Percentiles rank a stretch among this genome's conserved stretches.
Conservation (phyloP, 1,140 invertebrate species). For the Bombus cullumanus region DNA sequence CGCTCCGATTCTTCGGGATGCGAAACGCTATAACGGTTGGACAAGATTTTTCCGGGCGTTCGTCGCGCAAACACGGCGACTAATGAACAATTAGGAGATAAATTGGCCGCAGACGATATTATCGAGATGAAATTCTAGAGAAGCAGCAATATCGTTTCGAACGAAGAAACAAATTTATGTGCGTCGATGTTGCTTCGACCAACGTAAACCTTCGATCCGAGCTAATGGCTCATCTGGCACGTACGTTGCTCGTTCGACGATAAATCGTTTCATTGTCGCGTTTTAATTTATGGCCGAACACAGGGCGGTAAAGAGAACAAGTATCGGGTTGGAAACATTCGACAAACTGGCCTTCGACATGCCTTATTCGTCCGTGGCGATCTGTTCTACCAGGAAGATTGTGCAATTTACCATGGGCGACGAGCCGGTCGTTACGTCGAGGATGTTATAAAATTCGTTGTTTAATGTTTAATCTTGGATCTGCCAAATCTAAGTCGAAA, state of each 20-base stretch:
- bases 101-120: background rate
- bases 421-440: background rate
- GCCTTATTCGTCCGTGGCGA: background rate
- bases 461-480: background rate
- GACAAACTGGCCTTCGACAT: slow-evolving; percentile 16
- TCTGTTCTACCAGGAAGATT: background rate
- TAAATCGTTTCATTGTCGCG: slow-evolving; percentile 50
- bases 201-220: background rate
- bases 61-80: background rate
- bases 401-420: background rate
- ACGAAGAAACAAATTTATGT: slow-evolving; percentile 11
- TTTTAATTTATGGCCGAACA: slow-evolving; percentile 26
- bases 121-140: background rate
- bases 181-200: background rate
- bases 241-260: slow-evolving; percentile 13
- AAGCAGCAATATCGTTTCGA: background rate
- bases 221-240: slow-evolving; percentile 44
- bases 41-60: slow-evolving; percentile 22
- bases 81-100: background rate
- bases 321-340: slow-evolving; percentile 3
- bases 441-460: background rate
- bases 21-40: slow-evolving; percentile 52
- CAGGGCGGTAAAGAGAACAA: background rate
- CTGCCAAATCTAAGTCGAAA: background rate
- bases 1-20: slow-evolving; percentile 63